Percentiles rank a stretch among this genome's conserved stretches.
These are phyloP conservation scores for Philereme vetulata DNA, from an alignment of 2,888 invertebrate species.

Conservation along the genomic window DNA sequence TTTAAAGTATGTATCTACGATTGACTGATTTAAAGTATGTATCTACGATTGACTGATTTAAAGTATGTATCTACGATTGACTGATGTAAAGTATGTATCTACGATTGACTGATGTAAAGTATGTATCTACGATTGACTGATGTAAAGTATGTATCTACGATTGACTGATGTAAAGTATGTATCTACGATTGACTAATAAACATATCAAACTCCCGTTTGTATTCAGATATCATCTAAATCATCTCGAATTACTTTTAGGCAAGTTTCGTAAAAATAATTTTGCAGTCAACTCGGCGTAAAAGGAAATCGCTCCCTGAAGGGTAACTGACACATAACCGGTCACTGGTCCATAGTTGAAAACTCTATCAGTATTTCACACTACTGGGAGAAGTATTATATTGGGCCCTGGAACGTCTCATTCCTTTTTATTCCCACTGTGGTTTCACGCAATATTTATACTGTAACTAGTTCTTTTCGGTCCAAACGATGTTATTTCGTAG, in stretches of 20 bases:
- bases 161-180: too few species aligned
- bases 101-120: too few species aligned
- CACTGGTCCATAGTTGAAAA: constrained; percentile 29
- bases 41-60: too few species aligned
- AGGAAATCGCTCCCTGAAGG: constrained; percentile 34
- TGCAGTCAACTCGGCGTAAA: constrained; percentile 26
- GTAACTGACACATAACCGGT: constrained; percentile 20
- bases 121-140: too few species aligned
- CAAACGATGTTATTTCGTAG: neutral
- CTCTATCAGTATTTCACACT: constrained; percentile 37
- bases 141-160: too few species aligned
- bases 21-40: too few species aligned
- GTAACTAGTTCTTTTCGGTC: constrained; percentile 8
- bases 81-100: too few species aligned
- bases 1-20: too few species aligned
- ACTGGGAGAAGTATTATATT: constrained; percentile 34
- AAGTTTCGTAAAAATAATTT: constrained; percentile 21
- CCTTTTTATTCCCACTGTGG: constrained; percentile 19
- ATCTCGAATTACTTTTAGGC: constrained; percentile 1
- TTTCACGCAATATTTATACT: neutral
- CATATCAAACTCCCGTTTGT: neutral
- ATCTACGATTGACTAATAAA: too few species aligned
- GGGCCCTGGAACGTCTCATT: constrained; percentile 18
- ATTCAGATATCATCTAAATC: neutral
- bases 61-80: too few species aligned